phyloP scores from a whole-genome alignment of 2,888 invertebrate species.

The Heliconius charithonia region DNA sequence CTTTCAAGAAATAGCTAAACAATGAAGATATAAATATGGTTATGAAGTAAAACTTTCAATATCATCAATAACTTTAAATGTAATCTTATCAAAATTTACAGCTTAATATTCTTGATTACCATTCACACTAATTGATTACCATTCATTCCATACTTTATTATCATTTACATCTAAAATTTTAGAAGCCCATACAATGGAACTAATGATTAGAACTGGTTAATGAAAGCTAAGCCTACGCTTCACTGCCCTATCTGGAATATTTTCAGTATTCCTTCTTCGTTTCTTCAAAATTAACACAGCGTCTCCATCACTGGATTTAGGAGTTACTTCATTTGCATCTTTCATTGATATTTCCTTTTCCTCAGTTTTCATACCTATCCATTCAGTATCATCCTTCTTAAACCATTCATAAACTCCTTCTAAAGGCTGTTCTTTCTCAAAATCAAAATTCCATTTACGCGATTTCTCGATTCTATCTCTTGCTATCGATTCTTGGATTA shows the following conservation, averaged over 20 bases:
- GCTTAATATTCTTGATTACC: background rate
- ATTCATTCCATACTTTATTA: background rate
- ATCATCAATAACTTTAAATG: background rate
- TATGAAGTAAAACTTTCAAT: background rate
- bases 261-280: slow-evolving; percentile 41
- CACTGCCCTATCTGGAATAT: slow-evolving; percentile 50
- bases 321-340: slow-evolving; percentile 60
- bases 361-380: slow-evolving; percentile 54
- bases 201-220: slow-evolving; percentile 32
- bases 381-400: slow-evolving; percentile 50
- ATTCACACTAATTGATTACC: background rate
- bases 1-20: background rate
- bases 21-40: background rate
- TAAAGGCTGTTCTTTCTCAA: slow-evolving; percentile 72
- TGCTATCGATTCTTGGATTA: slow-evolving; percentile 57
- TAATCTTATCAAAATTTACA: background rate
- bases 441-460: slow-evolving; percentile 83
- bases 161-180: background rate
- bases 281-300: slow-evolving; percentile 50
- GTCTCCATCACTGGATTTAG: slow-evolving; percentile 52
- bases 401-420: slow-evolving; percentile 80
- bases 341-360: slow-evolving; percentile 50
- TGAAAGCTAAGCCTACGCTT: slow-evolving; percentile 63
- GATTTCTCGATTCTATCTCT: slow-evolving; percentile 60
- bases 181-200: slow-evolving; percentile 24